phyloP scores from a whole-genome alignment of 2,113 vertebrate species.

The Hydrochoerus hydrochaeris region DNA sequence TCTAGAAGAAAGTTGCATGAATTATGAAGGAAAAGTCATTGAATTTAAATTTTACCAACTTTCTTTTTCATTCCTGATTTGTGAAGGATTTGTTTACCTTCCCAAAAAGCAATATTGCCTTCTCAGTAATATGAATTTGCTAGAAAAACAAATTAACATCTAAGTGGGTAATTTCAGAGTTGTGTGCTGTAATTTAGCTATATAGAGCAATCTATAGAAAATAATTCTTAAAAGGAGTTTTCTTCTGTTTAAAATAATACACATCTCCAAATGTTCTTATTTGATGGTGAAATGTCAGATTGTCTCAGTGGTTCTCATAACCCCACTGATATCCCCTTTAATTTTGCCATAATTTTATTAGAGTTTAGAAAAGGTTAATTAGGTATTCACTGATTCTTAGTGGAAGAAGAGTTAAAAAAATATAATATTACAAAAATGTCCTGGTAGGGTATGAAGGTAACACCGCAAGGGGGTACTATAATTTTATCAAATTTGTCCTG shows the following conservation, averaged over 20 bases:
- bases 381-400: constrained; percentile 78
- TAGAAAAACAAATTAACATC: constrained; percentile 41
- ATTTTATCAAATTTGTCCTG: constrained; percentile 87
- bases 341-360: constrained; percentile 80
- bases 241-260: constrained; percentile 38
- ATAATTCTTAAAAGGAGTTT: constrained; percentile 32
- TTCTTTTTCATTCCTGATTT: constrained; percentile 48
- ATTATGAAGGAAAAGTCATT: constrained; percentile 10
- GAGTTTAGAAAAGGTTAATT: constrained; percentile 86
- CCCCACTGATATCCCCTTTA: constrained; percentile 64
- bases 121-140: constrained; percentile 43
- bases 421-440: constrained; percentile 76
- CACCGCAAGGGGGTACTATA: constrained; percentile 86
- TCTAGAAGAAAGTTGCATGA: constrained; percentile 28
- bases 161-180: constrained; percentile 50
- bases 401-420: constrained; percentile 77
- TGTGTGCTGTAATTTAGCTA: constrained; percentile 51
- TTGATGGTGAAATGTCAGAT: constrained; percentile 62
- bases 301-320: constrained; percentile 64
- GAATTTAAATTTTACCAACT: constrained; percentile 38
- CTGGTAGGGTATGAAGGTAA: constrained; percentile 85
- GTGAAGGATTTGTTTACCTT: constrained; percentile 39
- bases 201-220: constrained; percentile 1
- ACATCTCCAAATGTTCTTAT: constrained; percentile 25
- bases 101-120: not conserved